These are phyloP conservation scores for Lophochroa leadbeateri DNA, from an alignment of 2,113 vertebrate species.

Conservation along the genomic window DNA sequence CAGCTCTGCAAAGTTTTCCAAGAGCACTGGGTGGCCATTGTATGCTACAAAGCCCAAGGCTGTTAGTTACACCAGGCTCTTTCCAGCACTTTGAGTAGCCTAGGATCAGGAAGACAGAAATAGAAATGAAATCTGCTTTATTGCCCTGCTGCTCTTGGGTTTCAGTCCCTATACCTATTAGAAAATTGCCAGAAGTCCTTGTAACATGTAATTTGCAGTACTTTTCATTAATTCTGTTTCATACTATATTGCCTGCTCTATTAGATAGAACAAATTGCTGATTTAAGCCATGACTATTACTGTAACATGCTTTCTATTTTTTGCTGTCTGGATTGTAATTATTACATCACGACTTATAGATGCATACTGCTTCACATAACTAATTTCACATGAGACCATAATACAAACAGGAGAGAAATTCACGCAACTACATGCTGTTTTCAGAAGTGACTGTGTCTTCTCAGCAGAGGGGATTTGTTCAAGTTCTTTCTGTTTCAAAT, in stretches of 20 bases:
- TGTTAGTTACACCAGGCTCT: neutral
- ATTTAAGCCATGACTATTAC: neutral
- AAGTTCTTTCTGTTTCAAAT: constrained; percentile 10
- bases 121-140: neutral
- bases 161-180: neutral
- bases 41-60: neutral
- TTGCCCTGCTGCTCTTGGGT: neutral
- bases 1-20: neutral
- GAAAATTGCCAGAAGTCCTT: neutral
- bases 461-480: constrained; percentile 9
- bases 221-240: neutral
- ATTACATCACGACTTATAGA: neutral
- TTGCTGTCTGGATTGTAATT: neutral
- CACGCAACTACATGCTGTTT: neutral
- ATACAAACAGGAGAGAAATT: neutral
- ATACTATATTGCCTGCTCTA: neutral
- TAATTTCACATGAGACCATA: neutral
- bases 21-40: neutral
- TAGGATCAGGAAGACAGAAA: neutral
- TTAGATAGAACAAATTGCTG: constrained; percentile 10
- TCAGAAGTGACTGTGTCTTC: neutral
- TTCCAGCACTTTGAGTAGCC: neutral
- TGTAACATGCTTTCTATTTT: neutral
- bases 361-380: neutral
- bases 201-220: neutral